These are phyloP conservation scores for Helobdella robusta DNA, from an alignment of 2,888 invertebrate species.

Conservation along the genomic window DNA sequence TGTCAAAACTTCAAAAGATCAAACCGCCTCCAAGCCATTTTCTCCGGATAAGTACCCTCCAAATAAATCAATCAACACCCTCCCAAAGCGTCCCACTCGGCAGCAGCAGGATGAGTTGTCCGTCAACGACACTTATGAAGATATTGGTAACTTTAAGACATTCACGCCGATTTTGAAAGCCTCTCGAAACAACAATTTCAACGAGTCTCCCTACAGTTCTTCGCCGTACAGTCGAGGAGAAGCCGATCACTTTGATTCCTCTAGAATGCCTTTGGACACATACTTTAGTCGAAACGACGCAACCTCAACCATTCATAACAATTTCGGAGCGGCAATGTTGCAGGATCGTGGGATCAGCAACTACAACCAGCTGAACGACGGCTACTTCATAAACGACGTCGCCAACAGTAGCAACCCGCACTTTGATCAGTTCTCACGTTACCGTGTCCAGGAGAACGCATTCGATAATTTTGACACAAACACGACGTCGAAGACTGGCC, in stretches of 20 bases:
- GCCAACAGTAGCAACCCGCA: neutral
- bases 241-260: too few relatives aligned
- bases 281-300: slow-evolving; percentile 7
- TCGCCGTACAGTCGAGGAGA: neutral
- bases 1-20: neutral
- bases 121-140: slow-evolving; percentile 12
- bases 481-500: neutral
- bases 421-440: neutral
- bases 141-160: slow-evolving; percentile 10
- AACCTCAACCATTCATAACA: too few relatives aligned
- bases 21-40: neutral
- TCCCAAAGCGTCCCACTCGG: too few relatives aligned
- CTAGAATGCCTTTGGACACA: slow-evolving; percentile 17
- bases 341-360: slow-evolving; percentile 2
- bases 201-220: neutral
- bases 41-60: too few relatives aligned
- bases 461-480: neutral
- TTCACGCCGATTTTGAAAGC: slow-evolving; percentile 5
- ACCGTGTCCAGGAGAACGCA: too few relatives aligned
- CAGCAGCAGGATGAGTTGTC: neutral
- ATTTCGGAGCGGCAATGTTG: neutral
- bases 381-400: slow-evolving; percentile 16
- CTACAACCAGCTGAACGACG: slow-evolving; percentile 7
- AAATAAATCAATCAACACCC: too few relatives aligned
- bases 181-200: neutral